Evolutionary conservation across 2,797 vertebrate species (phyloP).

Genomic region (Trachops cirrhosus): DNA sequence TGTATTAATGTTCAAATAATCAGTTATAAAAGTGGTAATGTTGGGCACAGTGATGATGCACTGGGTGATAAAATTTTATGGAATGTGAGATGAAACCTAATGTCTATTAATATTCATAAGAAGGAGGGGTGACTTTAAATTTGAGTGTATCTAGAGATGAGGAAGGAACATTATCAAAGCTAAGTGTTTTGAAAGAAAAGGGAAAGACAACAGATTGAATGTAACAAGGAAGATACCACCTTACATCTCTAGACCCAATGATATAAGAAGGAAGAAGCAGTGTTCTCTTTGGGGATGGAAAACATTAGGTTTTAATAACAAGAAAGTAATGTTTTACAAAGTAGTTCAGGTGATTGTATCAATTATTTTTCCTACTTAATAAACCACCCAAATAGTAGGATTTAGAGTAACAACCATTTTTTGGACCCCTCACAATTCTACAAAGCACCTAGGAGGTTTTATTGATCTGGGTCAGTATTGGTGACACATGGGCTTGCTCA

Average conservation of each 20-base stretch:
- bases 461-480: background rate
- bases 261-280: background rate
- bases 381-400: background rate
- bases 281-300: background rate
- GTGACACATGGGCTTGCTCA: background rate
- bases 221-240: background rate
- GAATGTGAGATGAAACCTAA: background rate
- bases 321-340: background rate
- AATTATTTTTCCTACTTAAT: background rate
- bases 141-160: background rate
- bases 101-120: background rate
- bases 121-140: background rate
- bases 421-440: background rate
- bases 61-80: background rate
- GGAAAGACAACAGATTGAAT: background rate
- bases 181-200: background rate
- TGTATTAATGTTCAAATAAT: background rate
- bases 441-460: background rate
- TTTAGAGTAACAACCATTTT: background rate
- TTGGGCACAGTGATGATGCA: background rate
- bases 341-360: background rate
- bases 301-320: background rate
- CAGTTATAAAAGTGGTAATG: background rate
- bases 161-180: background rate
- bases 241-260: background rate